Evolutionary conservation across 2,888 invertebrate species (phyloP).

Genomic region (Carcina quercana): DNA sequence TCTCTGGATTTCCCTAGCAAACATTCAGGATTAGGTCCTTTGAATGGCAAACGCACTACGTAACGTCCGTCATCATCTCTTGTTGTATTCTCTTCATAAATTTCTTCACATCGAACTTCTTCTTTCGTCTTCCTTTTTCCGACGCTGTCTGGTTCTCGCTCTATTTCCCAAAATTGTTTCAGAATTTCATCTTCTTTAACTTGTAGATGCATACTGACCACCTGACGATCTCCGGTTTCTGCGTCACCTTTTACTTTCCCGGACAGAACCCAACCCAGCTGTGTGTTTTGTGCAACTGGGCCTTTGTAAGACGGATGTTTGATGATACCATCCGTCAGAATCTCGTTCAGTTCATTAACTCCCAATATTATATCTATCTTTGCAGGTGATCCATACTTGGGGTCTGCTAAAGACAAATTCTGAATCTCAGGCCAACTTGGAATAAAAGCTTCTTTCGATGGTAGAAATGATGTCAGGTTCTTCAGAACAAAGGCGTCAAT

Average conservation of each 20-base stretch:
- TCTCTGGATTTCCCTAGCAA: slow-evolving; percentile 10
- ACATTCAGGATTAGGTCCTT: slow-evolving; percentile 8
- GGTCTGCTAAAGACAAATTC: slow-evolving; percentile 16
- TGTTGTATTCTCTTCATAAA: slow-evolving; percentile 7
- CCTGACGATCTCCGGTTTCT: background rate
- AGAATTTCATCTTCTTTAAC: slow-evolving; percentile 16
- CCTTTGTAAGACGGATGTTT: slow-evolving; percentile 9
- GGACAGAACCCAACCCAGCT: slow-evolving; percentile 20
- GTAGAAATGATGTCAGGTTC: slow-evolving; percentile 11
- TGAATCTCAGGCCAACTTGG: slow-evolving; percentile 14
- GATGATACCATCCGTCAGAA: slow-evolving; percentile 11
- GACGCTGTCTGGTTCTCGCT: slow-evolving; percentile 12
- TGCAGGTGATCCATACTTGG: slow-evolving; percentile 11
- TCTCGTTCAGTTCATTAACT: slow-evolving; percentile 13
- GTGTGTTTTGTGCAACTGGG: slow-evolving; percentile 16
- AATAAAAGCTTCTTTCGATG: slow-evolving; percentile 1
- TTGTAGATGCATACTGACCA: slow-evolving; percentile 12
- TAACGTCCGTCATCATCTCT: slow-evolving; percentile 11
- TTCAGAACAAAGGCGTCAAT: slow-evolving; percentile 17
- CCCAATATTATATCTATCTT: slow-evolving; percentile 18
- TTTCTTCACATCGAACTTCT: slow-evolving; percentile 9
- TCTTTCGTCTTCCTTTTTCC: slow-evolving; percentile 8
- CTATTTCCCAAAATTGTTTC: slow-evolving; percentile 18
- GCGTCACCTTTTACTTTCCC: slow-evolving; percentile 5
- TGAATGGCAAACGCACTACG: slow-evolving; percentile 14